A percentile compares a stretch with the other conserved stretches of the same genome.
These are phyloP conservation scores for Cathartes aura DNA, from an alignment of 2,113 vertebrate genomes.

Conservation along the genomic window DNA sequence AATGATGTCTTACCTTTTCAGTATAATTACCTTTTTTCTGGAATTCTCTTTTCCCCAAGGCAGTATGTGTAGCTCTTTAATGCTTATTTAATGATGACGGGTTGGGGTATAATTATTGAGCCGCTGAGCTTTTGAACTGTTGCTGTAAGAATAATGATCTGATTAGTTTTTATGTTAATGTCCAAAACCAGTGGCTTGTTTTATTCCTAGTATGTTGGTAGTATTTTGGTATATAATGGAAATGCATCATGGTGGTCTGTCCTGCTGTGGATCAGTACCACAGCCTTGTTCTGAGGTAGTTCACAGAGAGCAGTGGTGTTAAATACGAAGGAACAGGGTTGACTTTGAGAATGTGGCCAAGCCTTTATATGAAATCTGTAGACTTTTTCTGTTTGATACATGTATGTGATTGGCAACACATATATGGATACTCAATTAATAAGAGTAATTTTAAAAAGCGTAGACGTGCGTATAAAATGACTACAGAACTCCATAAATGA, in stretches of 20 bases:
- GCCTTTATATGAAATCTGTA: background rate
- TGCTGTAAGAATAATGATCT: background rate
- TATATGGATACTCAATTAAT: background rate
- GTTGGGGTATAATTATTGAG: conserved; percentile 6
- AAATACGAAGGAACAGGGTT: background rate
- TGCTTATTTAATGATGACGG: conserved; percentile 6
- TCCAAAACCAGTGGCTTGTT: background rate
- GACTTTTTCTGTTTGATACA: background rate
- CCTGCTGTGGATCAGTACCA: fast-evolving
- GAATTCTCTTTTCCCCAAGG: background rate
- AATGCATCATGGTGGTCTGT: background rate
- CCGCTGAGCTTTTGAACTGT: conserved; percentile 8
- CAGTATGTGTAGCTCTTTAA: background rate
- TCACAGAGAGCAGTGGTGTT: background rate
- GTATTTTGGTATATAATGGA: background rate
- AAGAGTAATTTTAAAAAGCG: background rate
- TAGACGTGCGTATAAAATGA: background rate
- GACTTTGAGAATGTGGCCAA: background rate
- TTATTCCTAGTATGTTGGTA: background rate
- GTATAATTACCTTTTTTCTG: background rate
- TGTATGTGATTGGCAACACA: background rate
- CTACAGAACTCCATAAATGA: background rate
- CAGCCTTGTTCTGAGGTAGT: background rate
- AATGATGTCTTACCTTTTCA: background rate
- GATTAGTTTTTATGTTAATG: background rate